phyloP scores from a whole-genome alignment of 2,797 vertebrate species.

The Botia almorhae region DNA sequence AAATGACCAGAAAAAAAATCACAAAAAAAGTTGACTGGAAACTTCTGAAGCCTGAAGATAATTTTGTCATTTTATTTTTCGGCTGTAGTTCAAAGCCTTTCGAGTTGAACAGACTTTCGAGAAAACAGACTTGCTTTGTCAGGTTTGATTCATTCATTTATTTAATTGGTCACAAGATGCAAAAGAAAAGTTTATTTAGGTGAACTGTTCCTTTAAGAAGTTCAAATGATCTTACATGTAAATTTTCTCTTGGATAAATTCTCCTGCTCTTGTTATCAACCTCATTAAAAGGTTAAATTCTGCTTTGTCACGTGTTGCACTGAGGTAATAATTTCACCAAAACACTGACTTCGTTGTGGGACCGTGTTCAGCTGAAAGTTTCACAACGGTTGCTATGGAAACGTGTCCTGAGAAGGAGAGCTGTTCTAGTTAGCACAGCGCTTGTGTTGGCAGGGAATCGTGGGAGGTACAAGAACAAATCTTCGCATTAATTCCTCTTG shows the following conservation, averaged over 20 bases:
- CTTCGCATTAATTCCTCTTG: conserved; percentile 45
- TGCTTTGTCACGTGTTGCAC: no score
- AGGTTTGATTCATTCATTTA: not conserved
- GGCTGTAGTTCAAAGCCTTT: no score
- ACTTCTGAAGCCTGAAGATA: not conserved
- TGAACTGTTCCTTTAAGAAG: no score
- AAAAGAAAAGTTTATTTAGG: no score
- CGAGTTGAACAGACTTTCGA: no score
- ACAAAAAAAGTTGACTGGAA: not conserved
- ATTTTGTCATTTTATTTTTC: not conserved
- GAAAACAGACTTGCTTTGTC: not conserved
- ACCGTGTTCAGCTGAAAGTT: conserved; percentile 51
- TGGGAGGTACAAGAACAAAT: conserved; percentile 45
- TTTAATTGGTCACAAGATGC: no score
- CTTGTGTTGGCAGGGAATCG: conserved; percentile 33
- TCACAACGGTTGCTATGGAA: conserved; percentile 63
- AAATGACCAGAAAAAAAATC: not conserved
- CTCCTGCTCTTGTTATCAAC: no score
- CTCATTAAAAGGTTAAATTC: not conserved
- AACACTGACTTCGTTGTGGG: conserved; percentile 10
- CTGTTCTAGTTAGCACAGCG: conserved; percentile 41
- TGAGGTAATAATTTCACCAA: no score
- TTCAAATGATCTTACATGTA: no score
- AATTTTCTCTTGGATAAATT: no score
- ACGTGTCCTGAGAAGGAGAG: conserved; percentile 49